Evolutionary conservation across 2,113 vertebrate species (phyloP).

Genomic region (Psammodynastes pulverulentus): DNA sequence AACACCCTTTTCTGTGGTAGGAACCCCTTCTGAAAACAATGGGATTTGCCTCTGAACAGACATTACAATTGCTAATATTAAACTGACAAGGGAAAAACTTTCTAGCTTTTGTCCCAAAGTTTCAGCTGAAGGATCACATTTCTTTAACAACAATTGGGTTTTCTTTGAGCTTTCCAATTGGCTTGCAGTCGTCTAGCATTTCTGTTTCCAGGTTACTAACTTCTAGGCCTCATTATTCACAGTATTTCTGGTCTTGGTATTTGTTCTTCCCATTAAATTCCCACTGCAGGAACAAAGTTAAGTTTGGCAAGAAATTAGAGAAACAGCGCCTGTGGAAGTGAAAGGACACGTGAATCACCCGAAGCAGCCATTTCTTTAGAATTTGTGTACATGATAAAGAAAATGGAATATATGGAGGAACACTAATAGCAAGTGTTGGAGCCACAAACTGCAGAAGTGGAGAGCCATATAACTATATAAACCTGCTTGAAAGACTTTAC

Average conservation of each 20-base stretch:
- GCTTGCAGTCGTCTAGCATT: not conserved
- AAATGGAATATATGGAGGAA: not conserved
- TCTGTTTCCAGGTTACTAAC: not conserved
- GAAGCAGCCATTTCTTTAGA: not conserved
- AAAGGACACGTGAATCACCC: not conserved
- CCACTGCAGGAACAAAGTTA: not conserved
- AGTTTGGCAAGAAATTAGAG: constrained; percentile 1
- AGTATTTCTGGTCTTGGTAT: not conserved
- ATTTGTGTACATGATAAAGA: not conserved
- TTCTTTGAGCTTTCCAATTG: not conserved
- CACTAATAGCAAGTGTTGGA: fast-evolving
- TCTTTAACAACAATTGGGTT: not conserved
- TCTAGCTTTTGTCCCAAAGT: not conserved
- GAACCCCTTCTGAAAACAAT: not conserved
- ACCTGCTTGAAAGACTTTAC: not conserved
- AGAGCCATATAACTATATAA: not conserved
- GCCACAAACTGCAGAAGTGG: not conserved
- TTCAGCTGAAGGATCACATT: not conserved
- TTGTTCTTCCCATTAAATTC: not conserved
- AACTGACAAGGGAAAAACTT: not conserved
- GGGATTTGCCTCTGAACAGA: not conserved
- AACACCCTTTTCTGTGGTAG: not conserved
- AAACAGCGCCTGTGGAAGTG: not conserved
- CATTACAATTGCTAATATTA: not conserved
- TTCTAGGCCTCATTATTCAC: not conserved